Evolutionary conservation across 2,797 vertebrate genomes (phyloP).

Genomic region (Chaetodon trifasciatus): DNA sequence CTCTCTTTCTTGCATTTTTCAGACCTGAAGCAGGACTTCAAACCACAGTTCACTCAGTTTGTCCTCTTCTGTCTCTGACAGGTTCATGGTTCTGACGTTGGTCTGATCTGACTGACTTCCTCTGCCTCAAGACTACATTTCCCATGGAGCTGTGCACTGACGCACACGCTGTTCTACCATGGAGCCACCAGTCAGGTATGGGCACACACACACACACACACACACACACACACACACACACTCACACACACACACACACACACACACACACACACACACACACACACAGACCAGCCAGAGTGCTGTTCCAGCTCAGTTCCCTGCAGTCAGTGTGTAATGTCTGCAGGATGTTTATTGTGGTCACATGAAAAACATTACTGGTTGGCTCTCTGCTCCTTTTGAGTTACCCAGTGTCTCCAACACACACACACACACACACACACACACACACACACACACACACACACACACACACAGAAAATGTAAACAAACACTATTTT

Average conservation of each 20-base stretch:
- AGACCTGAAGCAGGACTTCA: background rate
- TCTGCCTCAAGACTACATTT: conserved; percentile 47
- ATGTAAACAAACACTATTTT: conserved; percentile 22
- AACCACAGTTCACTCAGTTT: background rate
- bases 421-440: conserved; percentile 8
- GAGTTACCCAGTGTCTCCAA: background rate
- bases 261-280: conserved; percentile 23
- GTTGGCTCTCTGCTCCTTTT: conserved; percentile 16
- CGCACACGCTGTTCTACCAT: conserved; percentile 60
- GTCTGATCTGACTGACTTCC: conserved; percentile 12
- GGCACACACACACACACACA: conserved; percentile 2
- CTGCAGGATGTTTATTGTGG: conserved; percentile 46
- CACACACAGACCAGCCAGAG: background rate
- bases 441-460: conserved; percentile 10
- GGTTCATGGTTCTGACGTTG: conserved; percentile 22
- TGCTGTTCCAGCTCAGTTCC: conserved; percentile 19
- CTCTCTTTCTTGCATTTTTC: background rate
- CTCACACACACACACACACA: conserved; percentile 14
- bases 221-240: conserved; percentile 15
- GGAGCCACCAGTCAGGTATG: conserved; percentile 79
- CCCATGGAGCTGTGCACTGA: conserved; percentile 68
- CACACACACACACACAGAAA: conserved; percentile 15
- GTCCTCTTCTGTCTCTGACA: conserved; percentile 25
- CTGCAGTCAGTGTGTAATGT: conserved; percentile 36
- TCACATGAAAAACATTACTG: conserved; percentile 49